phyloP scores from a whole-genome alignment of 2,888 invertebrate species.

The Nymphalis c-album region DNA sequence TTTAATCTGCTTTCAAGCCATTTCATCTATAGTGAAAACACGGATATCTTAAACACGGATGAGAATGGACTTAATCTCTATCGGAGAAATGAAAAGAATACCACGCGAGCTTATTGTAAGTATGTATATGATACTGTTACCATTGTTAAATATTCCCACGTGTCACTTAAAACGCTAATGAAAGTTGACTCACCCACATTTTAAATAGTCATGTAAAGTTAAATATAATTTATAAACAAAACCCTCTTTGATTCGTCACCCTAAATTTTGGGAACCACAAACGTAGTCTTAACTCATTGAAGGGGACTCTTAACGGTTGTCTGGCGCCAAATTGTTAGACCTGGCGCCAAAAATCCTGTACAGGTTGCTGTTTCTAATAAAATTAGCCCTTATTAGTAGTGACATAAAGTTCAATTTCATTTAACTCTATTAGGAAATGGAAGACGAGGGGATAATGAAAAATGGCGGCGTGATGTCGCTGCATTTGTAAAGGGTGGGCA shows the following conservation, averaged over 20 bases:
- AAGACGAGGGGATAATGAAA: constrained; percentile 28
- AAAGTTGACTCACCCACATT: constrained; percentile 4
- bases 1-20: too few species aligned
- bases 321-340: constrained; percentile 70
- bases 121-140: too few species aligned
- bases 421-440: constrained; percentile 1
- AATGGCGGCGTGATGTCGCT: constrained; percentile 37
- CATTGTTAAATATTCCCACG: not conserved
- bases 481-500: constrained; percentile 31
- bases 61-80: too few species aligned
- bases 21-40: too few species aligned
- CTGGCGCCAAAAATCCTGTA: constrained; percentile 47
- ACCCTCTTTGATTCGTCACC: constrained; percentile 31
- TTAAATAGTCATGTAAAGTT: not conserved
- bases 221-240: constrained; percentile 20
- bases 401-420: constrained; percentile 35
- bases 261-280: constrained; percentile 35
- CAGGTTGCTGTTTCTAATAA: constrained; percentile 19
- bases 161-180: constrained; percentile 4
- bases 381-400: constrained; percentile 29
- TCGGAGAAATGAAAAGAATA: too few species aligned
- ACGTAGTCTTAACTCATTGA: constrained; percentile 34
- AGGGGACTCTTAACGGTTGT: constrained; percentile 56
- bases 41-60: too few species aligned
- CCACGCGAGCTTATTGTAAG: too few species aligned